phyloP scores from a whole-genome alignment of 2,888 invertebrate genomes.

The Chymomyza procnemis region DNA sequence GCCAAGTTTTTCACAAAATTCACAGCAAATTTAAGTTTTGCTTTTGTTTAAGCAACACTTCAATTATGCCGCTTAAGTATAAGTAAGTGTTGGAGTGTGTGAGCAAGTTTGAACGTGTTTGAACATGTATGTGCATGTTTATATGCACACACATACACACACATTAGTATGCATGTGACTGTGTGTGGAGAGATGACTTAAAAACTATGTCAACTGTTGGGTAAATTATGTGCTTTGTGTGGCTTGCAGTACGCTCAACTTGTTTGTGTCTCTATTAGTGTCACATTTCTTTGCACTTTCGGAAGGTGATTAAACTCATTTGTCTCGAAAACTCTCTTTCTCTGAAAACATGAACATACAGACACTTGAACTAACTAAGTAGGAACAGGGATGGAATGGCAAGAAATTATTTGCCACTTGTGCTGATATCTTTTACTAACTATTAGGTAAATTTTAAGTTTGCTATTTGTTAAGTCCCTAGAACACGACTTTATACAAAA shows the following conservation, averaged over 20 bases:
- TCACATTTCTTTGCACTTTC: slow-evolving; percentile 42
- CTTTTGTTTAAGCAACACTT: slow-evolving; percentile 74
- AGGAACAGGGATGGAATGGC: no score
- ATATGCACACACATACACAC: not conserved
- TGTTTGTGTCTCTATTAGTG: slow-evolving; percentile 41
- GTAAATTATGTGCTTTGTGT: slow-evolving; percentile 2
- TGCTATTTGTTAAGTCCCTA: no score
- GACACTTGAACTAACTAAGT: not conserved
- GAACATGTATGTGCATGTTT: not conserved
- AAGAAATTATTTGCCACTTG: no score
- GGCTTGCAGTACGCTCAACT: not conserved
- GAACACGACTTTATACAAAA: no score
- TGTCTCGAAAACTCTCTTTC: slow-evolving; percentile 27
- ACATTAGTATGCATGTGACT: not conserved
- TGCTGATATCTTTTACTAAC: no score
- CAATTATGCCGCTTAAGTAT: slow-evolving; percentile 50
- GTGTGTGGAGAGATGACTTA: slow-evolving; percentile 27
- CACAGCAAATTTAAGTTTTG: slow-evolving; percentile 69
- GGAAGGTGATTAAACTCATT: slow-evolving; percentile 72
- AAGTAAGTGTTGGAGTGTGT: not conserved
- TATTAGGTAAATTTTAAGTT: no score
- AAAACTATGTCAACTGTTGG: slow-evolving; percentile 63
- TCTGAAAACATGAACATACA: slow-evolving; percentile 16
- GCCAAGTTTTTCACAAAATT: slow-evolving; percentile 40
- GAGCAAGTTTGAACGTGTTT: no score